Evolutionary conservation across 2,888 invertebrate species (phyloP), one percentile per base, ranked within the genome.

Genomic region (Platycnemis pennipes): DNA sequence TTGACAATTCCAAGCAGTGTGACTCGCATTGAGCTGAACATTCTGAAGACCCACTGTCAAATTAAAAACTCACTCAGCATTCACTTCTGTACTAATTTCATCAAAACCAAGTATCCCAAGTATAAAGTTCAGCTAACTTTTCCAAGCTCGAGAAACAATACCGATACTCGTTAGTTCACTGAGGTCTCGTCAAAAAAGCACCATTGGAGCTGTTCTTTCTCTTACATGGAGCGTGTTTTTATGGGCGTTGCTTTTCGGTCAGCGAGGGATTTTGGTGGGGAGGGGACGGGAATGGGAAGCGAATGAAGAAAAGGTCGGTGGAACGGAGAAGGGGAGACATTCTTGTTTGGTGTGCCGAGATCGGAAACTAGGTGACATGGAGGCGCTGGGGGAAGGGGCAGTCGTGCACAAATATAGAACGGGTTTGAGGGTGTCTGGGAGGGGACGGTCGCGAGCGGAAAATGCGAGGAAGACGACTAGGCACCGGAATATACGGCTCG

Each of bases 361-460:
- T 63, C n/a, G 44, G 56, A 44, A 91, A 91, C 63, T 91, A 91
- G 91, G 91, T 91, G 91, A 91, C 44, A 89, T 22, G 45, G 45
- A 89, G 89, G 56, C 37, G 42, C 1, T 13, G 77, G 8, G 37
- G 26, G 37, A 26, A 16, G 16, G 77, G 77, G 37, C 11, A 22
- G 56, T 37, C 45, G 45, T 89, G 44, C 77, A 26, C 91, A 91
- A 91, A 91, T 91, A 63, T 91, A 91, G 91, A 91, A 91, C 91
- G 91, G n/a, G 91, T 89, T 53, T 56, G 56, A 42, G 89, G 26
- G 37, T 37, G 42, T 56, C 22, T 26, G 46, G 42, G 44, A n/a
- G 37, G 77, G n/a, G 91, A 37, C 31, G 46, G 87, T 0, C 16
- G n/a, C 7, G 45, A n/a, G 13, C 2, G 45, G 13, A 44, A 26